A percentile compares a stretch with the other conserved stretches of the same genome.
Conservation (phyloP, 2,113 vertebrate species). For the Podilymbus podiceps region DNA sequence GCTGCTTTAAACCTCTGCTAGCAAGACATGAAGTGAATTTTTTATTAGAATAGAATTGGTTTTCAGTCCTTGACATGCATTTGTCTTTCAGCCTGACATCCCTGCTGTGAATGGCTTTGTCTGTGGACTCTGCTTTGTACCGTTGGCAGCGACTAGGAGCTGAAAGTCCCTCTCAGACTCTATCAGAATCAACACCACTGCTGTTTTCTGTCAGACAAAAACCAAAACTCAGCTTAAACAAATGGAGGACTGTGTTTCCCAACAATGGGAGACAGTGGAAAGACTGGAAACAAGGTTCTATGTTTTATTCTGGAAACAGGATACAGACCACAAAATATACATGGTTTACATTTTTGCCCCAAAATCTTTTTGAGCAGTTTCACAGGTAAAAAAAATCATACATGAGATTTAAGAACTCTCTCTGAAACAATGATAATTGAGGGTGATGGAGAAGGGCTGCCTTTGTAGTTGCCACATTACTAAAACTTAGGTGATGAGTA, state of each 20-base stretch:
- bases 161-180: not conserved
- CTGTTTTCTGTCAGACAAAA: not conserved
- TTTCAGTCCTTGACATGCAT: not conserved
- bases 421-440: not conserved
- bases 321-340: slow-evolving; percentile 75
- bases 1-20: not conserved
- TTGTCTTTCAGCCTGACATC: slow-evolving; percentile 23
- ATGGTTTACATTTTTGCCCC: slow-evolving; percentile 74
- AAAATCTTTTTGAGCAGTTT: slow-evolving; percentile 76
- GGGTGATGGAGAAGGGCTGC: not conserved
- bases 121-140: slow-evolving; percentile 58
- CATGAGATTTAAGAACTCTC: not conserved
- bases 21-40: not conserved
- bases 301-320: slow-evolving; percentile 59
- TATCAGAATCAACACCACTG: slow-evolving; percentile 62
- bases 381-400: slow-evolving; percentile 61
- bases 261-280: slow-evolving; percentile 33
- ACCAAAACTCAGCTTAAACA: not conserved
- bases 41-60: not conserved
- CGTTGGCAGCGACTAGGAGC: slow-evolving; percentile 25
- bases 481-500: not conserved
- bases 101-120: slow-evolving; percentile 52
- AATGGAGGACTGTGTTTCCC: slow-evolving; percentile 67
- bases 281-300: slow-evolving; percentile 18
- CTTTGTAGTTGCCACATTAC: not conserved